Base-by-base conservation (phyloP, 2,888 invertebrate species). In the Mesochorus sp. region DNA sequence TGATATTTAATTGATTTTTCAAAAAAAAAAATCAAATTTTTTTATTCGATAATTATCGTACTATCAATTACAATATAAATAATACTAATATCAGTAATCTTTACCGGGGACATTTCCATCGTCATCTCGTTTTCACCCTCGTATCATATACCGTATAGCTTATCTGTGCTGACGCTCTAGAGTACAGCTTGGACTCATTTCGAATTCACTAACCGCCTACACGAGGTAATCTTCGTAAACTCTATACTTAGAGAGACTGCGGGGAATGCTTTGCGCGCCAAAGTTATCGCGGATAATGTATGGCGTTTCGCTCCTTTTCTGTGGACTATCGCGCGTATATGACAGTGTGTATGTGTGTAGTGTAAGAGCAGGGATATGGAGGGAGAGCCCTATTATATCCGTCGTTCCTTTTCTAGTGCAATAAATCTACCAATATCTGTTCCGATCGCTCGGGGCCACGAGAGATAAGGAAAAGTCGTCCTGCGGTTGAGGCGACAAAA, bases 261-360 rank as follows among this genome's bases (percentile, higher is more conserved):
- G 39, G 49, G 26, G 34, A 66, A 49, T 37, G 51, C 39, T 47
- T 37, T n/a, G n/a, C 55, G 42, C 67, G 77, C 72, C 61, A 62
- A 71, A 77, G 62, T 77, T 77, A 77, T 77, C 72, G 77, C 68
- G 67, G 47, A 68, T 77, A 77, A 77, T 73, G 72, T 73, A 77
- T 57, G 67, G 61, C 77, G 57, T 62, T 73, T 68, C 24, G 67
- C 62, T 73, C 14, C 62, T 68, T n/a, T n/a, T 62, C 31, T 62
- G 49, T 49, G 61, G 67, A 61, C 62, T 76, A 73, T 77, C 68
- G 37, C 28, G 26, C 12, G 8, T 47, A 53, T 31, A 57, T 64
- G 49, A 64, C 64, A 64, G 49, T 12, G 49, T 2, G 19, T 44
- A 31, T 44, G 31, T 47, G 19, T 47, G n/a, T 44, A n/a, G n/a